Evolutionary conservation across 2,113 vertebrate species (phyloP).

Genomic region (Bostrychus sinensis): DNA sequence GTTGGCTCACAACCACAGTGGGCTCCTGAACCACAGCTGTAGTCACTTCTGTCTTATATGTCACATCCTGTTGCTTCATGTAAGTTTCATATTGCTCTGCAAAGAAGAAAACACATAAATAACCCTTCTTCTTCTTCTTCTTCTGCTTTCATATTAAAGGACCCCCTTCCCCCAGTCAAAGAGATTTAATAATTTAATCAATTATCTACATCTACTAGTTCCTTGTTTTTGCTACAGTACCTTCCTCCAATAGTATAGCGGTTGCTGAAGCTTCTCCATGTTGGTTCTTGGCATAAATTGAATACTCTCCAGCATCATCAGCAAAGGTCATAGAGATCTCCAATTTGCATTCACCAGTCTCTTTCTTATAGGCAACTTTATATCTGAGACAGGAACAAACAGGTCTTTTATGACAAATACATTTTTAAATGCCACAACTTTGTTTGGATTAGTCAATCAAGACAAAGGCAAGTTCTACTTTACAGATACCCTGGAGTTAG

Average conservation of each 20-base stretch:
- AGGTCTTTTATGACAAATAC: neutral
- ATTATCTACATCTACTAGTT: neutral
- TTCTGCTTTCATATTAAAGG: too few relatives aligned
- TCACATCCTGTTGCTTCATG: constrained; percentile 87
- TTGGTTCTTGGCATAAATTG: constrained; percentile 86
- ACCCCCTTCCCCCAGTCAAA: too few relatives aligned
- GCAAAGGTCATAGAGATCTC: constrained; percentile 98
- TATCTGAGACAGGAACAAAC: constrained; percentile 76
- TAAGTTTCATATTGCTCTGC: constrained; percentile 90
- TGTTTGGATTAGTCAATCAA: neutral
- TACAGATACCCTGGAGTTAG: too few relatives aligned
- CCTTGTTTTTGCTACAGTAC: constrained; percentile 61
- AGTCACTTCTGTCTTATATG: constrained; percentile 88
- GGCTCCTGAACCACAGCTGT: constrained; percentile 86
- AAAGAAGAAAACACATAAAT: constrained; percentile 19
- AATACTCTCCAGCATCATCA: constrained; percentile 94
- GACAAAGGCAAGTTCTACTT: too few relatives aligned
- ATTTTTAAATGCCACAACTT: neutral
- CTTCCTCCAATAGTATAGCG: constrained; percentile 90
- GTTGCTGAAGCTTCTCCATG: constrained; percentile 88
- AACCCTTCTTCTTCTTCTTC: neutral
- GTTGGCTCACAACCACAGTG: constrained; percentile 83
- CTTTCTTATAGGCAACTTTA: constrained; percentile 89
- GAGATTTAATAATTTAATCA: neutral
- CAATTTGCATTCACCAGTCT: constrained; percentile 90